Conservation (phyloP, 2,797 vertebrate species). For the Pantherophis vulpinus region DNA sequence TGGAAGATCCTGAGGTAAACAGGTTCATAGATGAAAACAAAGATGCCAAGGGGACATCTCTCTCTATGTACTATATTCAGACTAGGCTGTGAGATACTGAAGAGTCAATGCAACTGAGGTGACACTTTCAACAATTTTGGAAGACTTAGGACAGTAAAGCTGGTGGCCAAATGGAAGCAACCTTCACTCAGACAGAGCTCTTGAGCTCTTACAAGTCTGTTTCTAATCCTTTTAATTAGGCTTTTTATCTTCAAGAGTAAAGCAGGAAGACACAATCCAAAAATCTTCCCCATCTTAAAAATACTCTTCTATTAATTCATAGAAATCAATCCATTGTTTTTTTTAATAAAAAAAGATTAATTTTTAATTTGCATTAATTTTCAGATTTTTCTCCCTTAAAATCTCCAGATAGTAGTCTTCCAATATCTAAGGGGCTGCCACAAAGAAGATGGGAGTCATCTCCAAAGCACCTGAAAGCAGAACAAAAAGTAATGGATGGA, state of each 20-base stretch:
- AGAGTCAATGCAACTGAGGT: background rate
- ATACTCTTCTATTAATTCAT: background rate
- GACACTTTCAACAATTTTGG: background rate
- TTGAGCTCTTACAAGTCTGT: background rate
- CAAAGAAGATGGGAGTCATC: background rate
- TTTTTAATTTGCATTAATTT: background rate
- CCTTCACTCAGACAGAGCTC: background rate
- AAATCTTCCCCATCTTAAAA: background rate
- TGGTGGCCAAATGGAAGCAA: background rate
- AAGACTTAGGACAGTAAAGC: background rate
- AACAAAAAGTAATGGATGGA: background rate
- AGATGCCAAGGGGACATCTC: background rate
- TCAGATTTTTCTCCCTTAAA: background rate
- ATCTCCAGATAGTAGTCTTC: background rate
- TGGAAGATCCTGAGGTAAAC: background rate
- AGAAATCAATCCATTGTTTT: background rate
- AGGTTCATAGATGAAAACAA: background rate
- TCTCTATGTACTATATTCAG: background rate
- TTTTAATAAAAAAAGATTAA: background rate
- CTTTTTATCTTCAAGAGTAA: background rate
- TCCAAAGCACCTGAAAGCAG: background rate
- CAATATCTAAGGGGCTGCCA: background rate
- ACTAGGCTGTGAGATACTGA: background rate
- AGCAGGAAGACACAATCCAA: background rate
- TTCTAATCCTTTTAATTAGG: background rate